phyloP scores from a whole-genome alignment of 1,140 invertebrate genomes.

The Drosophila nikananu region DNA sequence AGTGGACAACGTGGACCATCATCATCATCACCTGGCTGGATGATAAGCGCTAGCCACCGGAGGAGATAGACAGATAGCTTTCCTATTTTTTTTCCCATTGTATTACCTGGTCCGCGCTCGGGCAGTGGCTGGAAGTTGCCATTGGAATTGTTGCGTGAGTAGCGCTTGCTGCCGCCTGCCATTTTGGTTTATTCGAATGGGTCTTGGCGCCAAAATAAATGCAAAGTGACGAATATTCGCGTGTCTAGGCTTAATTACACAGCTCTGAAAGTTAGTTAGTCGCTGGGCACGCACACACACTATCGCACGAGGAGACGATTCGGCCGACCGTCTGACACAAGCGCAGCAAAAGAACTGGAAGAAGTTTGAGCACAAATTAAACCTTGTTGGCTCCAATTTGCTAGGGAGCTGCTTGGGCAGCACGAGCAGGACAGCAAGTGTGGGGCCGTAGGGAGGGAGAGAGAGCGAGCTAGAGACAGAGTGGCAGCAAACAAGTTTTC shows the following conservation, averaged over 20 bases:
- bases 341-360: slow-evolving; percentile 79
- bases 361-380: slow-evolving; percentile 79
- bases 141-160: slow-evolving; percentile 82
- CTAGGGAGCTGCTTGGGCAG: slow-evolving; percentile 32
- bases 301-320: slow-evolving; percentile 48
- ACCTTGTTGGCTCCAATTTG: slow-evolving; percentile 60
- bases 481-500: slow-evolving; percentile 69
- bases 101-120: slow-evolving; percentile 85
- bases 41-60: slow-evolving; percentile 14
- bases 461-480: slow-evolving; percentile 6
- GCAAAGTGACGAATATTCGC: slow-evolving; percentile 57
- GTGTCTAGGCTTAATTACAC: slow-evolving; percentile 70
- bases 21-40: slow-evolving; percentile 10
- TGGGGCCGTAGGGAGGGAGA: slow-evolving; percentile 9
- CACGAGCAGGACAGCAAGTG: slow-evolving; percentile 28
- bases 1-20: slow-evolving; percentile 49
- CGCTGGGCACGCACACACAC: slow-evolving; percentile 25
- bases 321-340: slow-evolving; percentile 74
- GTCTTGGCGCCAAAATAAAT: slow-evolving; percentile 72
- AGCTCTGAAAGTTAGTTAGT: slow-evolving; percentile 46
- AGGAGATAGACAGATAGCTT: slow-evolving; percentile 7
- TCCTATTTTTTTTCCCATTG: not conserved
- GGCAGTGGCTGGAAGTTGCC: slow-evolving; percentile 78
- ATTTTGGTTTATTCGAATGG: slow-evolving; percentile 50
- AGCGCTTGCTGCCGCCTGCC: slow-evolving; percentile 82